Evolutionary conservation across 2,888 invertebrate species (phyloP).

Genomic region (Anthoptus insignis): DNA sequence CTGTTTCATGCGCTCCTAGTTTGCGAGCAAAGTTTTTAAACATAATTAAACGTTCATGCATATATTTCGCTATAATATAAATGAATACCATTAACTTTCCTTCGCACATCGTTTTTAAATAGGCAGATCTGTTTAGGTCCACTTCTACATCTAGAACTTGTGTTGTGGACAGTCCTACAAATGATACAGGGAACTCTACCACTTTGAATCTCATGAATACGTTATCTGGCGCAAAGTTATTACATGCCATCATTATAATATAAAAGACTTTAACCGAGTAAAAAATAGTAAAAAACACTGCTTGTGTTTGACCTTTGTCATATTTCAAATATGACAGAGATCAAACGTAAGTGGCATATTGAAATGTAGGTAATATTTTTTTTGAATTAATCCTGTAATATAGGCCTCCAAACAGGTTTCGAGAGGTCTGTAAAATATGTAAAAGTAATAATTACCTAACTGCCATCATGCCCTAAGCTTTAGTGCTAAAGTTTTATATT

Average conservation of each 20-base stretch:
- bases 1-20: too few species aligned
- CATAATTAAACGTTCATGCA: too few species aligned
- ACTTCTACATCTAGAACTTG: slow-evolving; percentile 66
- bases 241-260: slow-evolving; percentile 56
- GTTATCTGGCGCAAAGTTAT: slow-evolving; percentile 64
- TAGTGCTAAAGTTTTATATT: too few species aligned
- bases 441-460: too few species aligned
- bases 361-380: background rate
- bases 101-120: slow-evolving; percentile 71
- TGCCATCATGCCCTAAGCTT: too few species aligned
- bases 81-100: slow-evolving; percentile 71
- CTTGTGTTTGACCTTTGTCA: background rate
- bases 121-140: slow-evolving; percentile 66
- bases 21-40: too few species aligned
- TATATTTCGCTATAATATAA: too few species aligned
- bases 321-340: too few species aligned
- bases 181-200: slow-evolving; percentile 74
- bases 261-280: background rate
- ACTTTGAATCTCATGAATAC: slow-evolving; percentile 72
- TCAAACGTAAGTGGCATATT: too few species aligned
- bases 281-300: background rate
- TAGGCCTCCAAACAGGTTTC: too few species aligned
- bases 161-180: slow-evolving; percentile 67
- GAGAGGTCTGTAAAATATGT: too few species aligned
- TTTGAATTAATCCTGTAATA: too few species aligned